These are phyloP conservation scores for Chelonia mydas DNA, from an alignment of 2,797 vertebrate genomes.

Conservation along the genomic window DNA sequence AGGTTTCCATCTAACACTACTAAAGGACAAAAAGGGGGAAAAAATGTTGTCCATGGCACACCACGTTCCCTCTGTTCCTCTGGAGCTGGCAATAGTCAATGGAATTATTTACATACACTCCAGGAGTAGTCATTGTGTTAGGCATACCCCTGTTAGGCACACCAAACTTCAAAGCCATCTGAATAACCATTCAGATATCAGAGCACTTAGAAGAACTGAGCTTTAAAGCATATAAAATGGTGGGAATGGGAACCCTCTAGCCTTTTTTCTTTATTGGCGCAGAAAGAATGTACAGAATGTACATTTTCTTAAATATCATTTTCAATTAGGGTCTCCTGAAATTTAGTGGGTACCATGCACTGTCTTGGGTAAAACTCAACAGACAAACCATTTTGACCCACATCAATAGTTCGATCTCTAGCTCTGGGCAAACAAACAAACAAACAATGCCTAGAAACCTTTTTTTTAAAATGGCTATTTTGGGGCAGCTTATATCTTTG, in stretches of 20 bases:
- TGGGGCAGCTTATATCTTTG: neutral
- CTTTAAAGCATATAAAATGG: neutral
- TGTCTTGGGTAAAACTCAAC: neutral
- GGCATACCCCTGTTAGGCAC: neutral
- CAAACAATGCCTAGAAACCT: neutral
- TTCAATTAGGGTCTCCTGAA: neutral
- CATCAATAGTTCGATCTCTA: neutral
- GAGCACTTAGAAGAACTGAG: neutral
- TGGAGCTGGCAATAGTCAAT: neutral
- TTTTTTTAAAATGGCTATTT: neutral
- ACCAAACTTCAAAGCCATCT: neutral
- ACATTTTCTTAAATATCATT: neutral
- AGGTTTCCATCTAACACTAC: neutral
- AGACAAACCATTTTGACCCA: neutral
- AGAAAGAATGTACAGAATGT: neutral
- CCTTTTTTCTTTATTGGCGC: neutral
- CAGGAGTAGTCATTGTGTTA: neutral
- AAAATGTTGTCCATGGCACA: neutral
- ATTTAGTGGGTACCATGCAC: neutral
- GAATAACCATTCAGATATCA: neutral
- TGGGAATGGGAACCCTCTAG: neutral
- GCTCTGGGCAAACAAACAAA: neutral
- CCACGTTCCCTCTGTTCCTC: neutral
- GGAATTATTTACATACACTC: neutral
- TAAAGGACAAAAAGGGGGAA: neutral